A percentile compares a stretch with the other conserved stretches of the same genome.
Evolutionary conservation across 2,797 vertebrate genomes (phyloP).

Genomic region (Cyprinodon diabolis): DNA sequence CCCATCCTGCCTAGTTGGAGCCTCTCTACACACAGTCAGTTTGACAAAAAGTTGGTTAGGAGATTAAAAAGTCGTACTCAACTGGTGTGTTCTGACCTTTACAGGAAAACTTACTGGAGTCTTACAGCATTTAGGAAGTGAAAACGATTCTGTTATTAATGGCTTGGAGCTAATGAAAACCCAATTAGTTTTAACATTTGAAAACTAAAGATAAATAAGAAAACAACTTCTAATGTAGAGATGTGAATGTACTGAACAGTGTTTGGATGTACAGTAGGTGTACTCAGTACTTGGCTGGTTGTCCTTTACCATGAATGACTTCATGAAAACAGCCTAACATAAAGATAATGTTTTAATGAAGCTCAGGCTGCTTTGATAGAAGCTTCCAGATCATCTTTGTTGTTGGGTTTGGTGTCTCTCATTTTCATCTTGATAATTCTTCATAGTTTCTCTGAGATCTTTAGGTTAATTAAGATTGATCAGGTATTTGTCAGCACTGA

Average conservation of each 20-base stretch:
- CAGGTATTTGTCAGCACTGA: too few species aligned
- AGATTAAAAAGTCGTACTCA: too few species aligned
- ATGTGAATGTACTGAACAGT: not conserved
- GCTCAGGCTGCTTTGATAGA: not conserved
- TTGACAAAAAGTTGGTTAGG: too few species aligned
- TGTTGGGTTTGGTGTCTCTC: not conserved
- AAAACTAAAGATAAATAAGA: not conserved
- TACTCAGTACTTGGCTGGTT: not conserved
- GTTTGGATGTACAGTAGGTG: too few species aligned
- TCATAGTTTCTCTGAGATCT: not conserved
- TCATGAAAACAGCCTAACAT: not conserved
- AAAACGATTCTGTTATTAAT: not conserved
- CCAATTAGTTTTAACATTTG: not conserved
- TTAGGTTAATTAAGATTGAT: not conserved
- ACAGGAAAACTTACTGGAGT: not conserved
- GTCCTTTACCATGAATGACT: not conserved
- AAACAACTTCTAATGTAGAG: not conserved
- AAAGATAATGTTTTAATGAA: not conserved
- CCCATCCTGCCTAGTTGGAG: too few species aligned
- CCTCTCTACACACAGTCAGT: too few species aligned
- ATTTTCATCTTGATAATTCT: not conserved
- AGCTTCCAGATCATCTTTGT: not conserved
- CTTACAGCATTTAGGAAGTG: not conserved
- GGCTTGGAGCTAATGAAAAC: not conserved
- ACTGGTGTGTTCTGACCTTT: too few species aligned